Percentiles rank a stretch among this genome's conserved stretches.
These are phyloP conservation scores for Rhineura floridana DNA, from an alignment of 2,113 vertebrate species.

Conservation along the genomic window DNA sequence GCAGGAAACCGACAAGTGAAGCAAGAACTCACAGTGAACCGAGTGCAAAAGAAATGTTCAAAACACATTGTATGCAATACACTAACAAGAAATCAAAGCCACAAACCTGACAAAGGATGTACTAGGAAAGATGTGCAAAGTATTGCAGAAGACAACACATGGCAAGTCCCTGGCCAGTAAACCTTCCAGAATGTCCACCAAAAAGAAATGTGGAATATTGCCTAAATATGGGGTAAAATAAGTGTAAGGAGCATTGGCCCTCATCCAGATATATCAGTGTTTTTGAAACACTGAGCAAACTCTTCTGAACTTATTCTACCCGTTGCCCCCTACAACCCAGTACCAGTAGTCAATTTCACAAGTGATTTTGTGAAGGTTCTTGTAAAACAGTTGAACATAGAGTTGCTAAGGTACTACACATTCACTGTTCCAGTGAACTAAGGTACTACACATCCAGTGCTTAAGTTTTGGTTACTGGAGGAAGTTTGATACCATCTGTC, in stretches of 20 bases:
- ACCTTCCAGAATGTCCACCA: neutral
- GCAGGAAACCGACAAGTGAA: constrained; percentile 12
- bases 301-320: neutral
- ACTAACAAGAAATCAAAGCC: constrained; percentile 21
- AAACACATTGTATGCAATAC: constrained; percentile 36
- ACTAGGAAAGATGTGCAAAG: constrained; percentile 11
- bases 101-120: neutral
- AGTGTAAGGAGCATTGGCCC: neutral
- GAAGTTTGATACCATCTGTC: neutral
- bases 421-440: neutral
- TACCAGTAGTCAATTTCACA: neutral
- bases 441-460: neutral
- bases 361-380: neutral
- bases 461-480: too few relatives aligned
- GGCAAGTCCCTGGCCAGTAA: neutral
- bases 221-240: neutral
- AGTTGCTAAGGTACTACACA: neutral
- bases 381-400: neutral
- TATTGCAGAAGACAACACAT: neutral
- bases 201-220: constrained; percentile 32
- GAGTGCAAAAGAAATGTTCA: constrained; percentile 37
- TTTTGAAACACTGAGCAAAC: neutral
- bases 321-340: too few relatives aligned
- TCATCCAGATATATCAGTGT: neutral
- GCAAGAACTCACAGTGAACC: constrained; percentile 42